Evolutionary conservation across 2,113 vertebrate genomes (phyloP).

Genomic region (Plotosus lineatus): DNA sequence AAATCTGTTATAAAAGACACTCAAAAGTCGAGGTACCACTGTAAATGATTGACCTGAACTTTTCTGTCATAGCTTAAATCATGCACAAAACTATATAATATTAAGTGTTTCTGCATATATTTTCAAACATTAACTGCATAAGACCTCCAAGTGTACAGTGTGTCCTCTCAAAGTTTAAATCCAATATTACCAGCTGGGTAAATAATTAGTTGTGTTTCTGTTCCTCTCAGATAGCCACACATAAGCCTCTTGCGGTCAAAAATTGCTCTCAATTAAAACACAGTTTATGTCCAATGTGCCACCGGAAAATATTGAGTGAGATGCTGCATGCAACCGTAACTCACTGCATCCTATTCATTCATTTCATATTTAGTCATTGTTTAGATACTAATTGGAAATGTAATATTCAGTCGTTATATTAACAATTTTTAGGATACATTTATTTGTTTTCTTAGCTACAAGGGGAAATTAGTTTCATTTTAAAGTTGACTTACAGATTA

Average conservation of each 20-base stretch:
- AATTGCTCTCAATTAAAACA: conserved; percentile 1
- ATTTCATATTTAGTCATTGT: not conserved
- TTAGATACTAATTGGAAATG: not conserved
- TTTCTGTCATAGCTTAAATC: not conserved
- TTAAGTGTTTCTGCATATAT: too few species aligned
- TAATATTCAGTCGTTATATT: not conserved
- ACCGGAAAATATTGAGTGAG: not conserved
- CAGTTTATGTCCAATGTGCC: not conserved
- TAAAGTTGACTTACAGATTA: not conserved
- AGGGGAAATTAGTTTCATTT: not conserved
- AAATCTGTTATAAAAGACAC: too few species aligned
- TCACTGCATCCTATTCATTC: not conserved
- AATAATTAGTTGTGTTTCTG: conserved; percentile 11
- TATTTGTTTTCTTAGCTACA: not conserved
- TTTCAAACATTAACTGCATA: not conserved
- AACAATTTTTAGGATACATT: not conserved
- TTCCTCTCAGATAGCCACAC: conserved; percentile 5
- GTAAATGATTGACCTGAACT: not conserved
- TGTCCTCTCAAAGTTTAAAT: not conserved
- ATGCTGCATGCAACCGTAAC: not conserved
- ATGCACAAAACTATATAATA: not conserved
- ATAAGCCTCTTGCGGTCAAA: not conserved
- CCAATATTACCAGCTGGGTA: not conserved
- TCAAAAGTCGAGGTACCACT: too few species aligned
- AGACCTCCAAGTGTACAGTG: not conserved